Evolutionary conservation across 1,140 invertebrate genomes (phyloP).

Genomic region (Linepithema humile): DNA sequence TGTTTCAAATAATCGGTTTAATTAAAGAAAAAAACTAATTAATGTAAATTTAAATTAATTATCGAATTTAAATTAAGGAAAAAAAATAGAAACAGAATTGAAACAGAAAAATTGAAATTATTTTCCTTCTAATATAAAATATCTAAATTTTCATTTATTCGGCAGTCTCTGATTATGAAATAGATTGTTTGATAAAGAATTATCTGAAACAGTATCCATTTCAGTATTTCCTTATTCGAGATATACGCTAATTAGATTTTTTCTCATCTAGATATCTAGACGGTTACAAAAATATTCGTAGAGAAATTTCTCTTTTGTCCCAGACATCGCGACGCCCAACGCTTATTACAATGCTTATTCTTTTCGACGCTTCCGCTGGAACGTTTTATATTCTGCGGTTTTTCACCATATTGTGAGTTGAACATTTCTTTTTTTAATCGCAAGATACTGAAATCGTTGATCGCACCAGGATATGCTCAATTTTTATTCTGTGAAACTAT

Average conservation of each 20-base stretch:
- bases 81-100: conserved; percentile 6
- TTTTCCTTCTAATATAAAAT: neutral
- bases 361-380: neutral
- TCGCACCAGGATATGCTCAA: neutral
- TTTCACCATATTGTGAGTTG: neutral
- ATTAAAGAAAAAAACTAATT: no score
- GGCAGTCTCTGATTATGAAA: conserved; percentile 23
- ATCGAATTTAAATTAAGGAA: neutral
- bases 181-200: neutral
- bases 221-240: conserved; percentile 19
- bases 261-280: neutral
- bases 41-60: no score
- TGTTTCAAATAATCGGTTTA: neutral
- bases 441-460: neutral
- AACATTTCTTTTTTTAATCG: conserved; percentile 1
- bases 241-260: conserved; percentile 7
- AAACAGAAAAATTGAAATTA: neutral
- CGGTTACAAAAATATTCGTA: conserved; percentile 6
- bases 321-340: conserved; percentile 11
- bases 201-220: conserved; percentile 1
- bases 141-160: neutral
- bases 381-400: neutral
- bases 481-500: neutral
- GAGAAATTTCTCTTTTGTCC: neutral
- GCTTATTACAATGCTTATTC: conserved; percentile 24